Percentiles rank a stretch among this genome's conserved stretches.
phyloP scores from a whole-genome alignment of 2,113 vertebrate species.

The Rhinoderma darwinii region DNA sequence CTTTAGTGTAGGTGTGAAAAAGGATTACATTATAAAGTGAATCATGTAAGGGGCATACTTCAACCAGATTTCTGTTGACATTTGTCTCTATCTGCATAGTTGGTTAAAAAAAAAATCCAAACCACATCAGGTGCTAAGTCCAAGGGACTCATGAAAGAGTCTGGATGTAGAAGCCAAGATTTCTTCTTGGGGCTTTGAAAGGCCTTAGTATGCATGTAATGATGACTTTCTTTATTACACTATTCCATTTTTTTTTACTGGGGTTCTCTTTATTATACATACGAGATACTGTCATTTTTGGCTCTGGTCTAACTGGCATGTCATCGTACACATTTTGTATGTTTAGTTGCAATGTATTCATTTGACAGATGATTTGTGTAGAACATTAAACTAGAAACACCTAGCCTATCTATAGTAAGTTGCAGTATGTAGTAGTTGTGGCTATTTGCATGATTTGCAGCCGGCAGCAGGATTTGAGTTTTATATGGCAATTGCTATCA shows the following conservation, averaged over 20 bases:
- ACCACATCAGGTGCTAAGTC: conserved; percentile 16
- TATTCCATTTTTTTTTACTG: not conserved
- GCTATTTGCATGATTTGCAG: not conserved
- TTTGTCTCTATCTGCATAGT: not conserved
- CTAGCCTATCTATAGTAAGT: not conserved
- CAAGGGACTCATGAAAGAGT: conserved; percentile 10
- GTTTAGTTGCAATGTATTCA: not conserved
- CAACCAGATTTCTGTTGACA: conserved; percentile 3
- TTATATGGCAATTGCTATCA: not conserved
- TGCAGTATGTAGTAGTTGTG: not conserved
- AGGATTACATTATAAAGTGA: not conserved
- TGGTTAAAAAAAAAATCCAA: not conserved
- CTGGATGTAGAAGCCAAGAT: conserved; percentile 33
- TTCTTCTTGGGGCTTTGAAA: not conserved
- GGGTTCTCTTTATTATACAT: conserved; percentile 1
- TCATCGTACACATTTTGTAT: conserved; percentile 3
- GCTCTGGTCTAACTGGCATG: not conserved
- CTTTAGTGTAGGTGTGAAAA: conserved; percentile 1
- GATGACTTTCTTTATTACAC: not conserved
- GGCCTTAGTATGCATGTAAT: not conserved
- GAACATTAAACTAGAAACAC: not conserved
- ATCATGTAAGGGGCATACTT: not conserved
- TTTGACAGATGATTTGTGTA: conserved; percentile 1
- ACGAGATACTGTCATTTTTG: conserved; percentile 11
- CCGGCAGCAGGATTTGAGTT: not conserved